phyloP scores from a whole-genome alignment of 2,888 invertebrate species.

The Synergus laeviventris region DNA sequence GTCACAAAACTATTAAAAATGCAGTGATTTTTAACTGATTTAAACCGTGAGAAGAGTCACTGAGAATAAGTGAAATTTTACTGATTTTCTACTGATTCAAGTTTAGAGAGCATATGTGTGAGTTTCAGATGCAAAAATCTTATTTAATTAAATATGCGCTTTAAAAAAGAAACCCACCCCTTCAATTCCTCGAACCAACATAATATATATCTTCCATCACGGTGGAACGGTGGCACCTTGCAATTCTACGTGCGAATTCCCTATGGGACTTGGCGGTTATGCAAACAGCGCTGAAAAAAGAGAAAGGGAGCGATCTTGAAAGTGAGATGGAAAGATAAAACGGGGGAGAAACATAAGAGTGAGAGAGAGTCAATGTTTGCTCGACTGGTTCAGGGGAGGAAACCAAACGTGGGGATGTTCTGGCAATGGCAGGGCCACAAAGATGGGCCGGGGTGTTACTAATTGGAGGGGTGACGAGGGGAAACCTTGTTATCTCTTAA shows the following conservation, averaged over 20 bases:
- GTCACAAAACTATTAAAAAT: too few species aligned
- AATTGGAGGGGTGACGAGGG: conserved; percentile 75
- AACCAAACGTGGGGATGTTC: conserved; percentile 58
- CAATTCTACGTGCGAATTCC: conserved; percentile 59
- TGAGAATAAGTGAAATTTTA: too few species aligned
- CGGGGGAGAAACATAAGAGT: conserved; percentile 39
- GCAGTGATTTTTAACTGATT: too few species aligned
- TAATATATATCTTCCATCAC: conserved; percentile 55
- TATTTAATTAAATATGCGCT: too few species aligned
- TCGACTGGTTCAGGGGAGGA: conserved; percentile 60
- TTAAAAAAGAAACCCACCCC: not conserved
- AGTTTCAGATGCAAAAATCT: too few species aligned
- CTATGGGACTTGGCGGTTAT: conserved; percentile 53
- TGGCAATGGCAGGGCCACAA: conserved; percentile 60
- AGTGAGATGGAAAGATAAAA: conserved; percentile 43
- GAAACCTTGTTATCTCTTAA: conserved; percentile 76
- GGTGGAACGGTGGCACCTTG: conserved; percentile 57
- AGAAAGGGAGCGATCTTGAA: conserved; percentile 17
- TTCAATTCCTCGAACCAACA: not conserved
- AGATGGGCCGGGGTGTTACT: conserved; percentile 71
- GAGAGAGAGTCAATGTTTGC: conserved; percentile 51
- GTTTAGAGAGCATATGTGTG: too few species aligned
- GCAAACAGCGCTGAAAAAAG: conserved; percentile 58
- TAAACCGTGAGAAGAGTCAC: too few species aligned
- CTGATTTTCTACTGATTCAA: too few species aligned